These are phyloP conservation scores for Corythucha ciliata DNA, from an alignment of 2,888 invertebrate genomes.

Conservation along the genomic window DNA sequence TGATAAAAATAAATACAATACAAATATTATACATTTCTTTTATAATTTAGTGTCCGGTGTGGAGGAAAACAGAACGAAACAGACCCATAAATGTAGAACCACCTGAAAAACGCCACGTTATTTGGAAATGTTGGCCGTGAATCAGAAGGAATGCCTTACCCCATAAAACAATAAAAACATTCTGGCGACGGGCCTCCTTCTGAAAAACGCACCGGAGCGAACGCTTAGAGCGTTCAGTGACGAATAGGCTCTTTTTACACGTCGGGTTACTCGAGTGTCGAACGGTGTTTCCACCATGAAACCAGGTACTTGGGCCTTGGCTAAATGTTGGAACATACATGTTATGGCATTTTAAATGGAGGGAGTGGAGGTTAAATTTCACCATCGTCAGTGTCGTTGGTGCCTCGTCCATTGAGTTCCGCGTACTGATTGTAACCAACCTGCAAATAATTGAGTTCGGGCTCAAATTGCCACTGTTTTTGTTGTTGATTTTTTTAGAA, in stretches of 20 bases:
- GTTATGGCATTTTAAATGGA: neutral
- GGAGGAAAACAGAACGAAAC: conserved; percentile 66
- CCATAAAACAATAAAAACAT: conserved; percentile 77
- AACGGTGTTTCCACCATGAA: conserved; percentile 65
- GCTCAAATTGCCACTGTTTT: no score
- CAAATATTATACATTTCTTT: neutral
- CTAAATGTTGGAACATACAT: conserved; percentile 39
- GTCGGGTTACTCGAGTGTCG: conserved; percentile 62
- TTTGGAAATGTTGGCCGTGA: neutral
- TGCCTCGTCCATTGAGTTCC: conserved; percentile 42
- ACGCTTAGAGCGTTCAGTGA: conserved; percentile 68
- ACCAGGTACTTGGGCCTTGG: conserved; percentile 56
- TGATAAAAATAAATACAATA: no score
- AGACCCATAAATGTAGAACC: conserved; percentile 73
- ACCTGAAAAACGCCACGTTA: conserved; percentile 41
- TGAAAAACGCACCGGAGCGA: conserved; percentile 65
- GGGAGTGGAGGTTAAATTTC: conserved; percentile 21
- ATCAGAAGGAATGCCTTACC: conserved; percentile 44
- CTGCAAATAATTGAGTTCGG: no score
- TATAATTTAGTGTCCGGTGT: conserved; percentile 46
- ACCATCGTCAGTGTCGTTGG: conserved; percentile 61
- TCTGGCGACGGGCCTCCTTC: conserved; percentile 72
- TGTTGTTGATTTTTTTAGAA: conserved; percentile 27
- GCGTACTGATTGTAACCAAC: no score
- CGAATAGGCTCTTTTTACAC: conserved; percentile 68